Conservation (phyloP, 1,140 invertebrate genomes). For the Helicoverpa armigera region DNA sequence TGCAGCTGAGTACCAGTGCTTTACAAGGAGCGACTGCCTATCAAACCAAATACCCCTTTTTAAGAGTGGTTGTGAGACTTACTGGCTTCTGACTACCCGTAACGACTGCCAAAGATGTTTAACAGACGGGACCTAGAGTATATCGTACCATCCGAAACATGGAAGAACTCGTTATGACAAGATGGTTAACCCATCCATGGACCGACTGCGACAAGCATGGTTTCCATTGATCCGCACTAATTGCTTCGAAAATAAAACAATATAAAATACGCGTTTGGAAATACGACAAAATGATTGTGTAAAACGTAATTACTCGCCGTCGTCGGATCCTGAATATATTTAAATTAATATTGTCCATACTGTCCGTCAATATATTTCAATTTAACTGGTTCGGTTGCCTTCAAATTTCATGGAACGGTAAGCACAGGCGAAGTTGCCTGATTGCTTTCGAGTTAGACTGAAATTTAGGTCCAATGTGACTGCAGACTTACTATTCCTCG, state of each 20-base stretch:
- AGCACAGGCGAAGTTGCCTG: constrained; percentile 49
- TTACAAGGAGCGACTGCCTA: too few relatives aligned
- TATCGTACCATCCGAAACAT: too few relatives aligned
- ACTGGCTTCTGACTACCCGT: too few relatives aligned
- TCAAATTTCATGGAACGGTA: constrained; percentile 50
- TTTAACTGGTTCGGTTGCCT: constrained; percentile 25
- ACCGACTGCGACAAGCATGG: too few relatives aligned
- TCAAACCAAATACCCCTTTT: too few relatives aligned
- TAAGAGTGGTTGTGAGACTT: too few relatives aligned
- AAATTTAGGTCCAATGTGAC: background rate
- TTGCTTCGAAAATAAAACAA: background rate
- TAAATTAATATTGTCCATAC: constrained; percentile 29
- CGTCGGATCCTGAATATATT: background rate
- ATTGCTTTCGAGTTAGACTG: constrained; percentile 40
- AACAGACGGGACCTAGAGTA: too few relatives aligned
- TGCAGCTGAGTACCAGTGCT: too few relatives aligned
- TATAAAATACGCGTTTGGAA: background rate
- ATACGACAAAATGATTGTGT: background rate
- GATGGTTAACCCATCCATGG: too few relatives aligned
- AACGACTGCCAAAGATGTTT: too few relatives aligned
- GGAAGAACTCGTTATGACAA: too few relatives aligned
- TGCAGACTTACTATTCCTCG: background rate
- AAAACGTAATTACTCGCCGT: constrained; percentile 22
- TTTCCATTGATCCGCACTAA: too few relatives aligned
- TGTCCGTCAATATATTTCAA: constrained; percentile 51